phyloP scores from a whole-genome alignment of 1,140 invertebrate species.

The Ceratina calcarata region DNA sequence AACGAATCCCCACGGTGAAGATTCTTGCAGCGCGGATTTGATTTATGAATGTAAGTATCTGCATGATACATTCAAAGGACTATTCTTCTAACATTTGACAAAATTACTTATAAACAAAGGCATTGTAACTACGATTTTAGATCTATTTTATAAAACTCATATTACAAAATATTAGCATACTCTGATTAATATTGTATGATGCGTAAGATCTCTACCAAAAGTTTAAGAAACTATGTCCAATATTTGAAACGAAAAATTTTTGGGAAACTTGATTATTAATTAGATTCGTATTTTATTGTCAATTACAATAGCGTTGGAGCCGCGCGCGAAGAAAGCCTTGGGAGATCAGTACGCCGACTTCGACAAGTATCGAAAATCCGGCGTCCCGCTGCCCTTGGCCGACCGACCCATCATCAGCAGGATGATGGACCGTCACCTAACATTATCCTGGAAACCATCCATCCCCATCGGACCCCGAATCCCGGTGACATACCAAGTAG shows the following conservation, averaged over 20 bases:
- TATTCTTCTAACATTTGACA: too few relatives aligned
- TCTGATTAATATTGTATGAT: too few relatives aligned
- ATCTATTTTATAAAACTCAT: too few relatives aligned
- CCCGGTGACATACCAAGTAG: slow-evolving; percentile 95
- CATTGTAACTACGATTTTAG: too few relatives aligned
- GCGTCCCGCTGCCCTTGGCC: slow-evolving; percentile 90
- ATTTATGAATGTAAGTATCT: slow-evolving; percentile 88
- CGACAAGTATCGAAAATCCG: slow-evolving; percentile 90
- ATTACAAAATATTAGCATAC: too few relatives aligned
- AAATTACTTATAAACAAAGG: too few relatives aligned
- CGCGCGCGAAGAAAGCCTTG: slow-evolving; percentile 85
- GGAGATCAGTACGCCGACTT: slow-evolving; percentile 91
- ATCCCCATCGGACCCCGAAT: slow-evolving; percentile 88
- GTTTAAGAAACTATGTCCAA: too few relatives aligned
- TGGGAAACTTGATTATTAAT: too few relatives aligned
- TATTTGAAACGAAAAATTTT: not conserved
- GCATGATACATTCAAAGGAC: too few relatives aligned
- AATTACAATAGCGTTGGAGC: slow-evolving; percentile 84
- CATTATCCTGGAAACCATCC: slow-evolving; percentile 95
- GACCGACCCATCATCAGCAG: slow-evolving; percentile 93
- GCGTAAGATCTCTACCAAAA: too few relatives aligned
- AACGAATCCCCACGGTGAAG: slow-evolving; percentile 91
- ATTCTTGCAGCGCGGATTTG: slow-evolving; percentile 89
- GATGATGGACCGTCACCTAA: slow-evolving; percentile 91
- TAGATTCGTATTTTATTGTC: not conserved